phyloP scores from a whole-genome alignment of 2,113 vertebrate genomes.

The Actinemys pallida region DNA sequence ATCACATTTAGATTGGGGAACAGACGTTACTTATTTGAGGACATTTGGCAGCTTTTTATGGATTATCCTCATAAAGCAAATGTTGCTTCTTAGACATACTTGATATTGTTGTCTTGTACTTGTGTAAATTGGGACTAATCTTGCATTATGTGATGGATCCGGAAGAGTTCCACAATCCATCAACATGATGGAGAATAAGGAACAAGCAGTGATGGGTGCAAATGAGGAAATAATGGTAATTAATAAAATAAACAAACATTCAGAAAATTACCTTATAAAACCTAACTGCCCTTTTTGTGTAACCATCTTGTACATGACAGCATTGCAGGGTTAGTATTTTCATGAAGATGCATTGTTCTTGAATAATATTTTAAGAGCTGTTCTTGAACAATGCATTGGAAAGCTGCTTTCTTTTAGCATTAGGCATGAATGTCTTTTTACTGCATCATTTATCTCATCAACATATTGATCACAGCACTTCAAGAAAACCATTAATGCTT shows the following conservation, averaged over 20 bases:
- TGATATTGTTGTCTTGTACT: background rate
- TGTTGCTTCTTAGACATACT: conserved; percentile 19
- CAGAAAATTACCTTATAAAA: background rate
- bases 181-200: conserved; percentile 8
- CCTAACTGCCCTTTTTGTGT: accelerated
- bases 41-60: conserved; percentile 48
- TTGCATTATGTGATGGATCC: background rate
- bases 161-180: background rate
- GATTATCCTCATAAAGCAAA: conserved; percentile 27
- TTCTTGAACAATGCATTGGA: conserved; percentile 4
- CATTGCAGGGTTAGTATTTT: background rate
- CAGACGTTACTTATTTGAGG: conserved; percentile 55
- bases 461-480: background rate
- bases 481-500: background rate
- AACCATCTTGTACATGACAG: background rate
- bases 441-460: background rate
- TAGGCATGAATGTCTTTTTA: background rate
- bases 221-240: background rate
- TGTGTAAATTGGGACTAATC: conserved; percentile 23
- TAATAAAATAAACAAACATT: background rate
- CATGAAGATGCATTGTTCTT: background rate
- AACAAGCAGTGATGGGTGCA: background rate
- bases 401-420: background rate
- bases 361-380: background rate
- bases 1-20: conserved; percentile 51